A percentile compares a stretch with the other conserved stretches of the same genome.
phyloP scores from a whole-genome alignment of 2,797 vertebrate species.

The Nyctibius grandis region DNA sequence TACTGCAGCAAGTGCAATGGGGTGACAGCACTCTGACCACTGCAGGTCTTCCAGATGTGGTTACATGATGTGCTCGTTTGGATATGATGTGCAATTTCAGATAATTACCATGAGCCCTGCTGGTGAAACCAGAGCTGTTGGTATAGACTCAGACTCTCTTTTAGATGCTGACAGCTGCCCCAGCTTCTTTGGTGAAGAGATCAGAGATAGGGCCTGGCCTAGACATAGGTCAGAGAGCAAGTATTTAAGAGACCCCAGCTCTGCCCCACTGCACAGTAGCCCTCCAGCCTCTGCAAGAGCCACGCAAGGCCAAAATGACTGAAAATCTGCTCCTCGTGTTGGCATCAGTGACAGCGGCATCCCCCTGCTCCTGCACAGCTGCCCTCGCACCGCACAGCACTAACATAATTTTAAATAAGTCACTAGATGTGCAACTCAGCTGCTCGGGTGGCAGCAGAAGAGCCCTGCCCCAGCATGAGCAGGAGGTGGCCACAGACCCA shows the following conservation, averaged over 20 bases:
- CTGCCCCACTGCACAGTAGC: not conserved
- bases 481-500: not conserved
- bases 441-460: not conserved
- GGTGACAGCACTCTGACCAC: not conserved
- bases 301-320: rapidly evolving
- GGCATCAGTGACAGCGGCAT: not conserved
- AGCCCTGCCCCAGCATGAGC: not conserved
- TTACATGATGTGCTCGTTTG: not conserved
- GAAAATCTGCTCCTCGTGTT: rapidly evolving
- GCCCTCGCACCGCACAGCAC: not conserved
- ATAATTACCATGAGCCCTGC: not conserved
- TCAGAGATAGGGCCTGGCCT: not conserved
- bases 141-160: not conserved
- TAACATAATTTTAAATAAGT: not conserved
- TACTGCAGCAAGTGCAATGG: rapidly evolving
- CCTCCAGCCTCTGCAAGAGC: not conserved
- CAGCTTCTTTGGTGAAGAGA: not conserved
- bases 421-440: not conserved
- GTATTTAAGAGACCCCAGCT: not conserved
- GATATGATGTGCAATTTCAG: too few species aligned
- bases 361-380: not conserved
- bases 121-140: not conserved
- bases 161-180: not conserved
- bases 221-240: not conserved
- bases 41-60: not conserved